Percentiles rank a stretch among this genome's conserved stretches.
Conservation (phyloP, 2,888 invertebrate genomes). For the Dryobotodes eremita region DNA sequence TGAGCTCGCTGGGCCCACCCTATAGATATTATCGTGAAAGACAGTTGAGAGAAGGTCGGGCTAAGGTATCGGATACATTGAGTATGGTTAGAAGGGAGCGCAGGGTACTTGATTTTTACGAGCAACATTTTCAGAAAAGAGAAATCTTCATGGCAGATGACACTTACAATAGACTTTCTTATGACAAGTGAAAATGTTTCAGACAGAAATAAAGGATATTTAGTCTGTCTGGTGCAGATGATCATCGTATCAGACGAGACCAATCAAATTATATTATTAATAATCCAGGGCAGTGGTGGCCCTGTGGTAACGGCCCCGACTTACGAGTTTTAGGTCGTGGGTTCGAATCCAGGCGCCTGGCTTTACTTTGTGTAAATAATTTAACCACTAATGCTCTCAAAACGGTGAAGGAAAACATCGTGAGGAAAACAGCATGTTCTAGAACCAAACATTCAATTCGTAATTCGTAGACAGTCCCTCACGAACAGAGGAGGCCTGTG, state of each 20-base stretch:
- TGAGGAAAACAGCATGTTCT: neutral
- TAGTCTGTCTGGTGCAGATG: neutral
- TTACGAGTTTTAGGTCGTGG: neutral
- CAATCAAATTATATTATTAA: neutral
- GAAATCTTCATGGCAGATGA: neutral
- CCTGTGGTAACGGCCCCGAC: neutral
- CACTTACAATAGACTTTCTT: neutral
- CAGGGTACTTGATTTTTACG: neutral
- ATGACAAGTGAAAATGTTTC: neutral
- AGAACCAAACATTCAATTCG: neutral
- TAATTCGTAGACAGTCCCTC: neutral
- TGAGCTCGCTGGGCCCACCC: constrained; percentile 60
- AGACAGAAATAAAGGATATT: too few relatives aligned
- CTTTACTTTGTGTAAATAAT: neutral
- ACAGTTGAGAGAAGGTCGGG: constrained; percentile 62
- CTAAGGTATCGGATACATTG: constrained; percentile 55
- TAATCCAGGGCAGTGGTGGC: neutral
- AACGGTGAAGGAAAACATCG: neutral
- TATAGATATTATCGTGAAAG: constrained; percentile 69
- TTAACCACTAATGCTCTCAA: neutral
- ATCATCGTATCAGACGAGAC: neutral
- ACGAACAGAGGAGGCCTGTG: neutral
- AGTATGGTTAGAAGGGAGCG: constrained; percentile 11
- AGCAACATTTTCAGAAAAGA: neutral
- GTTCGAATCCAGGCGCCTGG: neutral